Evolutionary conservation across 2,113 vertebrate genomes (phyloP).

Genomic region (Neotragus moschatus): DNA sequence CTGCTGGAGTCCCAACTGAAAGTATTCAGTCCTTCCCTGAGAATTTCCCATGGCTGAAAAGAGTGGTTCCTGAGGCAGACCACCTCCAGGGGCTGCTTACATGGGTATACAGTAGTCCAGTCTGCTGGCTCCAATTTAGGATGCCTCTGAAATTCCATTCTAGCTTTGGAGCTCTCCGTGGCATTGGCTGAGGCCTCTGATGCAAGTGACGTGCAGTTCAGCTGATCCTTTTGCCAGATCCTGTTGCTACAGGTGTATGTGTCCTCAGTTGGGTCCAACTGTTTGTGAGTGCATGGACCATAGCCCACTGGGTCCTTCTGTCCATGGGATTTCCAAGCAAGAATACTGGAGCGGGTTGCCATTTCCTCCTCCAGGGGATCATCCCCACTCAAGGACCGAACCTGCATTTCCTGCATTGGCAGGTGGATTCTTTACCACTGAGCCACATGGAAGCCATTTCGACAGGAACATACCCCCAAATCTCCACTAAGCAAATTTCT

Average conservation of each 20-base stretch:
- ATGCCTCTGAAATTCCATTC: neutral
- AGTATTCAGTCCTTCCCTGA: neutral
- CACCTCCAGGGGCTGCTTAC: neutral
- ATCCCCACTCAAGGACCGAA: neutral
- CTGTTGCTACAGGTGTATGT: too few species aligned
- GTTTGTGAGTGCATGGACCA: neutral
- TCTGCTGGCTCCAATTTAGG: neutral
- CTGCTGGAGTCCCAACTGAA: neutral
- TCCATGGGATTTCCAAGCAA: neutral
- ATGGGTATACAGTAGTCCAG: neutral
- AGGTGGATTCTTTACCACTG: neutral
- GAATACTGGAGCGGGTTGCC: neutral
- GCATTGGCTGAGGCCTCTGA: neutral
- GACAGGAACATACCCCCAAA: rapidly evolving
- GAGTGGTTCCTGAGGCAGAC: neutral
- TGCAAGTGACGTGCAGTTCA: neutral
- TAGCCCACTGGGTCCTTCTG: neutral
- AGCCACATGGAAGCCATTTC: neutral
- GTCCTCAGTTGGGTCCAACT: neutral
- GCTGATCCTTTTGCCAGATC: neutral
- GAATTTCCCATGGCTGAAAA: neutral
- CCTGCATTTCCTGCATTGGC: neutral
- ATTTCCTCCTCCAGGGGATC: neutral
- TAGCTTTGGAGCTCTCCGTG: neutral
- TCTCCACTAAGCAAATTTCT: neutral